Evolutionary conservation across 2,888 invertebrate genomes (phyloP).

Genomic region (Lithophane socia): DNA sequence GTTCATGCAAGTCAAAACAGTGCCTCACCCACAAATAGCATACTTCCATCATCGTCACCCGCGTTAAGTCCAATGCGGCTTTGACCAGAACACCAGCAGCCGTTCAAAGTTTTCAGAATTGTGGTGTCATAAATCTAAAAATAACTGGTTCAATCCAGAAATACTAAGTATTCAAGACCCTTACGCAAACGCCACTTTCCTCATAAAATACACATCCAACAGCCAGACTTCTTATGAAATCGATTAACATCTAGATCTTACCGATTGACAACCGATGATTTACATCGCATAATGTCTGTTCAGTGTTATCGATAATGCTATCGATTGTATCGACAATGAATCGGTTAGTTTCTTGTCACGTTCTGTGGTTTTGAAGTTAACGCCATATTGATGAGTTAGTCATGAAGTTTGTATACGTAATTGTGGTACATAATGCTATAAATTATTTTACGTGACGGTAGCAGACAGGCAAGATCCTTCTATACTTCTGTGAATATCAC

Average conservation of each 20-base stretch:
- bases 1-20: not conserved
- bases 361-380: slow-evolving; percentile 35
- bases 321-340: slow-evolving; percentile 29
- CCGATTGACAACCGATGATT: slow-evolving; percentile 58
- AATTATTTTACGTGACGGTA: not conserved
- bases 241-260: slow-evolving; percentile 61
- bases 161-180: slow-evolving; percentile 15
- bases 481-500: not conserved
- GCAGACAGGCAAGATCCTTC: not conserved
- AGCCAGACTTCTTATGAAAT: slow-evolving; percentile 53
- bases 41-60: not conserved
- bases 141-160: slow-evolving; percentile 5
- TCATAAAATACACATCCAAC: slow-evolving; percentile 30
- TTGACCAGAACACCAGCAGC: not conserved
- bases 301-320: slow-evolving; percentile 49
- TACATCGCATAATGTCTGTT: slow-evolving; percentile 60
- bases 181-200: slow-evolving; percentile 29
- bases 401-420: not conserved
- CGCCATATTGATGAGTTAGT: slow-evolving; percentile 10
- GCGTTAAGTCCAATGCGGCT: not conserved
- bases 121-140: not conserved
- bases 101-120: not conserved
- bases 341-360: slow-evolving; percentile 61
- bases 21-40: not conserved
- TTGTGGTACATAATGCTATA: not conserved